These are phyloP conservation scores for Channa argus DNA, from an alignment of 2,113 vertebrate species.

Conservation along the genomic window DNA sequence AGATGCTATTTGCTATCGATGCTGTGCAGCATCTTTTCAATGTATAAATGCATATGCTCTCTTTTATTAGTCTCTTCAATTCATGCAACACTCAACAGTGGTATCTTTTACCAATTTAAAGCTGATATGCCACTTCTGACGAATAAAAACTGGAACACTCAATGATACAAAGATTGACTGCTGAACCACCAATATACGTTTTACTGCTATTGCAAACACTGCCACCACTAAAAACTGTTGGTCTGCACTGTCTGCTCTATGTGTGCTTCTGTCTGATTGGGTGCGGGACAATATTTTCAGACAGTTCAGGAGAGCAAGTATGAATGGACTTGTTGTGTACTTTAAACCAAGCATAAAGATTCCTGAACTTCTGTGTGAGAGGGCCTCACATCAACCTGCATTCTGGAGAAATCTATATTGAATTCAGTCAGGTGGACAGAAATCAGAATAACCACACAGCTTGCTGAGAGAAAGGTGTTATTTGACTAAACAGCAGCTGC, in stretches of 20 bases:
- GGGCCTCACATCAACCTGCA: slow-evolving; percentile 21
- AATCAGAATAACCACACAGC: neutral
- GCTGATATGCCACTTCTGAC: slow-evolving; percentile 36
- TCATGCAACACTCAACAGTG: slow-evolving; percentile 20
- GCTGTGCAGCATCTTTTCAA: slow-evolving; percentile 11
- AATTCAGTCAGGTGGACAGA: slow-evolving; percentile 48
- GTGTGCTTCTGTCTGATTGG: slow-evolving; percentile 1
- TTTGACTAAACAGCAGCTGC: slow-evolving; percentile 7
- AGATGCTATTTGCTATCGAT: slow-evolving; percentile 16
- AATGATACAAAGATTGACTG: slow-evolving; percentile 33
- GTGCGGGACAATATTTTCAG: slow-evolving; percentile 15
- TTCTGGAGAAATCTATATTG: slow-evolving; percentile 45
- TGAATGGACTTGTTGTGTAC: slow-evolving; percentile 31
- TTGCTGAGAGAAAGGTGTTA: slow-evolving; percentile 12
- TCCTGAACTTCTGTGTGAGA: slow-evolving; percentile 17
- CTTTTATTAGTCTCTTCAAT: slow-evolving; percentile 31
- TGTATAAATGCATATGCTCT: slow-evolving; percentile 25
- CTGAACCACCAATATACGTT: slow-evolving; percentile 36
- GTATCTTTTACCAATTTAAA: slow-evolving; percentile 58
- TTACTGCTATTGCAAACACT: slow-evolving; percentile 13
- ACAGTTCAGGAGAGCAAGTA: slow-evolving; percentile 6
- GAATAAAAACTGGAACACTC: slow-evolving; percentile 23
- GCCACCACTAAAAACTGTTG: slow-evolving; percentile 1
- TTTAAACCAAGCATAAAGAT: slow-evolving; percentile 55
- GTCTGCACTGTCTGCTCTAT: neutral